Evolutionary conservation across 2,113 vertebrate genomes (phyloP), one percentile per base, ranked within the genome.

Genomic region (Cyanocitta stelleri): DNA sequence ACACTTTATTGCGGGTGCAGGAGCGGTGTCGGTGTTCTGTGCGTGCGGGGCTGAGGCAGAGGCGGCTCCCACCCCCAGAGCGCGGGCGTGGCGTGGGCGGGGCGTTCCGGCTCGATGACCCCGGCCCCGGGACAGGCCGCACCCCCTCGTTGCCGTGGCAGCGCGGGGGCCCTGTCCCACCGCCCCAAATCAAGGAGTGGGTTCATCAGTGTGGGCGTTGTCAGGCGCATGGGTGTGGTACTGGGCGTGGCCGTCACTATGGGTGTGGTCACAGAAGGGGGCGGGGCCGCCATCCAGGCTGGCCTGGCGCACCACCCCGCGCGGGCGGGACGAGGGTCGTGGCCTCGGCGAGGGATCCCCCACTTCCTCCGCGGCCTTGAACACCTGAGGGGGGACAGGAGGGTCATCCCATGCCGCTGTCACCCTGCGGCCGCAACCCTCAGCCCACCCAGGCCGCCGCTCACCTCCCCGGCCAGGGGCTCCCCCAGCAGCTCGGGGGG

Each of bases 291-390:
- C 71, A 2, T 98, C 97, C 77, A 98, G 39, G 9, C 97, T 97
- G 82, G 93, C 93, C 89, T 98, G 98, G n/a, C 98, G 97, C 33
- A 93, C 90, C 33, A 98, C 61, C 10, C 81, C 55, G 10, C 96
- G 95, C 5, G 82, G 59, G 33, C 96, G 93, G 20, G 90, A 94
- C 0, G 69, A 73, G 16, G 94, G 63, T 2, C 73, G 30, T 4
- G 43, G 3, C 22, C 10, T 30, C 1, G 55, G 51, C 5, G 29
- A 51, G 13, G 27, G 39, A 10, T 16, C 20, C 44, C 5, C 18
- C 1, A 35, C 55, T 21, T 30, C 23, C 20, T 73, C 39, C 3
- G 19, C 1, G 15, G 89, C 51, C 17, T 23, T 5, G 3, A 92
- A 82, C 32, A 52, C 74, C 93, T 79, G 82, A 15, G 10, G 11